Conservation (phyloP, 2,113 vertebrate species). For the Sprattus sprattus region DNA sequence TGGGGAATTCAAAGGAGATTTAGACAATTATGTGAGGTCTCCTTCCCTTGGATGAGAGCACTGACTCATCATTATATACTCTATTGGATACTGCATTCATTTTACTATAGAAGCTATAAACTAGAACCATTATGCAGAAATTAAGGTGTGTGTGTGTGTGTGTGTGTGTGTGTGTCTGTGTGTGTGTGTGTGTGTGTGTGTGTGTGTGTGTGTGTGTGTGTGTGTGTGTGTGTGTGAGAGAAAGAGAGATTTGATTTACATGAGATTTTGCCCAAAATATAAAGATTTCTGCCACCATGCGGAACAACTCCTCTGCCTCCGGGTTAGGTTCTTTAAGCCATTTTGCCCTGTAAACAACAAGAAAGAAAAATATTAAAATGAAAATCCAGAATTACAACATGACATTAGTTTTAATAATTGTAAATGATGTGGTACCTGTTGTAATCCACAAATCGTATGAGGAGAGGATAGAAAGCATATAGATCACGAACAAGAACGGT, state of each 20-base stretch:
- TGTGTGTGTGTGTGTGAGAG: background rate
- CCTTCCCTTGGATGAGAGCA: background rate
- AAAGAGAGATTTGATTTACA: slow-evolving; percentile 67
- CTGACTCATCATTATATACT: background rate
- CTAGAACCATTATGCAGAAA: too few species aligned
- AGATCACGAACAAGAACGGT: slow-evolving; percentile 89
- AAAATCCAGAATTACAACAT: background rate
- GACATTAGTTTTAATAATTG: background rate
- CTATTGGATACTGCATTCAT: background rate
- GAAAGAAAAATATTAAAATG: background rate
- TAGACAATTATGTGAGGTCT: too few species aligned
- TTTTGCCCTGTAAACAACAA: slow-evolving; percentile 74
- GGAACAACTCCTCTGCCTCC: slow-evolving; percentile 89
- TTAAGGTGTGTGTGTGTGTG: too few species aligned
- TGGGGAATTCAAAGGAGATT: slow-evolving; percentile 12
- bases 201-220: background rate
- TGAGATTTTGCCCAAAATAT: slow-evolving; percentile 98
- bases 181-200: too few species aligned
- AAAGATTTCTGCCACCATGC: slow-evolving; percentile 97
- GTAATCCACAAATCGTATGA: slow-evolving; percentile 96
- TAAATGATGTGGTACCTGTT: slow-evolving; percentile 80
- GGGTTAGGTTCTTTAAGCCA: slow-evolving; percentile 91
- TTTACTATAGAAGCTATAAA: too few species aligned
- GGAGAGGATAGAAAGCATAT: slow-evolving; percentile 95
- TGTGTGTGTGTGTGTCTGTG: too few species aligned